Base-by-base conservation (phyloP, 2,797 vertebrate species). In the Coccyzus lansbergi region DNA sequence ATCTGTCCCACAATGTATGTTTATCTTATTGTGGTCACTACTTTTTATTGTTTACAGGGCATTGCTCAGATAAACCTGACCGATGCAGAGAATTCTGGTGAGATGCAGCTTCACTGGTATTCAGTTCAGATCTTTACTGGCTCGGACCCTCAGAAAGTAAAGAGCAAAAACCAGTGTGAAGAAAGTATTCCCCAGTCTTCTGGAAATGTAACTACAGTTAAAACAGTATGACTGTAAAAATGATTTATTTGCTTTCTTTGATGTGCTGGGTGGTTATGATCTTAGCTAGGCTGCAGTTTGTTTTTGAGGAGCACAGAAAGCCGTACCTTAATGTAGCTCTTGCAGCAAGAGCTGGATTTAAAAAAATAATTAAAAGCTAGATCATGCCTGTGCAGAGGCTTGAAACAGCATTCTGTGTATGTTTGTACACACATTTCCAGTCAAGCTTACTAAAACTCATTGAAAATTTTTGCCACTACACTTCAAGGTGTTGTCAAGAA, bases 31-130 rank as follows among this genome's bases (percentile, higher is more conserved):
- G 24, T 87, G 58, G 24, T 75, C 24, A 60, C 36, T 63, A 28
- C 20, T 72, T 91, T 76, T 70, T 63, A 7, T 63, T 90, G 36
- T 81, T 92, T 51, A 64, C 97, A 99, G 99, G 99, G 99, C n/a
- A 98, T 98, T 79, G 98, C 98, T 89, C 99, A 99, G 97, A 97
- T 99, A 93, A 97, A 97, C 70, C 94, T 99, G 97, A 98, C 98
- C 2, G 98, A 99, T 52, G 98, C 97, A 62, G 98, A 98, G 63
- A 98, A 96, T 71, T 98, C 96, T 38, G 93, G 96, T 7, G 99
- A 99, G 68, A 99, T 99, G 99, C 97, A 98, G 86, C 98, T 99
- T 96, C 98, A 98, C 95, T 99, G 99, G 99, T 98, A 99, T 93
- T 72, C 98, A 17, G 97, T 99, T 60, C 98, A 99, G 94, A 98